A percentile compares a stretch with the other conserved stretches of the same genome.
Conservation (phyloP, 2,113 vertebrate species). For the Sylvilagus bachmani region DNA sequence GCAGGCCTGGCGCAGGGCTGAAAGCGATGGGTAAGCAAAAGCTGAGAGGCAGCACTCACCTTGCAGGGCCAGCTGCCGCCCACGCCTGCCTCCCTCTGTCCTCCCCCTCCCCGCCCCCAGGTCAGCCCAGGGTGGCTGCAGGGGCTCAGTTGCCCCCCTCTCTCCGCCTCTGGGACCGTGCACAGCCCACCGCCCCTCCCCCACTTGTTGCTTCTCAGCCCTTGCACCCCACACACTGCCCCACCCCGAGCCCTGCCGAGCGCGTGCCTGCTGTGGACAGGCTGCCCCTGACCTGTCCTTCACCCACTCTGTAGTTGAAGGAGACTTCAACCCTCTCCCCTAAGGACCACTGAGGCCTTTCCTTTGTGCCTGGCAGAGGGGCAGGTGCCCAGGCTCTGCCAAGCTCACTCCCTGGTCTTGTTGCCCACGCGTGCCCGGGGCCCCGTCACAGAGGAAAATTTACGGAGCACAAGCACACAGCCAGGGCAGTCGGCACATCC, state of each 20-base stretch:
- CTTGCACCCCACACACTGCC: too few relatives aligned
- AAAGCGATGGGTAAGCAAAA: conserved; percentile 92
- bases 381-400: fast-evolving
- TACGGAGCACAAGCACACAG: conserved; percentile 9
- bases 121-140: background rate
- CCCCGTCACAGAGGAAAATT: background rate
- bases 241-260: background rate
- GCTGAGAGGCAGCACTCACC: conserved; percentile 68
- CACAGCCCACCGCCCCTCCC: background rate
- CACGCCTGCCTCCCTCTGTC: background rate
- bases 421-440: background rate
- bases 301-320: background rate
- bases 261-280: background rate
- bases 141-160: background rate
- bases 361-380: background rate
- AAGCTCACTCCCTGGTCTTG: background rate
- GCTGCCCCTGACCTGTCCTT: background rate
- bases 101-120: background rate
- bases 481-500: background rate
- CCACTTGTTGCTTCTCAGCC: background rate
- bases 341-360: background rate
- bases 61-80: conserved; percentile 51
- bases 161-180: background rate
- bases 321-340: background rate
- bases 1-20: conserved; percentile 88